Evolutionary conservation across 2,888 invertebrate genomes (phyloP).

Genomic region (Thalpophila matura): DNA sequence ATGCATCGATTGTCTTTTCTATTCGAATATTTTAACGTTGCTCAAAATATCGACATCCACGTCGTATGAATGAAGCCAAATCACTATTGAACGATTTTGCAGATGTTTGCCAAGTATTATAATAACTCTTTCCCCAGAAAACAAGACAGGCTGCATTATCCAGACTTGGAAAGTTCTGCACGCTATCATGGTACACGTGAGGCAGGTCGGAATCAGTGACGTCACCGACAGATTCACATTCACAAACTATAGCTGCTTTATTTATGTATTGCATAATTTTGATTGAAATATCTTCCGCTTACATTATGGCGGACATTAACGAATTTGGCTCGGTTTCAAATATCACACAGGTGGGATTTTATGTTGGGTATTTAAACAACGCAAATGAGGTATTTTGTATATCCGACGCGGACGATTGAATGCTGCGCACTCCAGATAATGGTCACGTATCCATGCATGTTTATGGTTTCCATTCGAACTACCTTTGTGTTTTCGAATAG

Average conservation of each 20-base stretch:
- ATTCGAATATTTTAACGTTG: background rate
- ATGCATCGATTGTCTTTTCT: conserved; percentile 1
- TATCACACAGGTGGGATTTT: conserved; percentile 57
- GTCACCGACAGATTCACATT: conserved; percentile 18
- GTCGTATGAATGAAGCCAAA: conserved; percentile 32
- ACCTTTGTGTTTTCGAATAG: conserved; percentile 37
- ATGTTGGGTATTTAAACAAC: conserved; percentile 31
- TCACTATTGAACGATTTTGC: conserved; percentile 5
- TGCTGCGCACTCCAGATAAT: conserved; percentile 31
- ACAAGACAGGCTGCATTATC: conserved; percentile 19
- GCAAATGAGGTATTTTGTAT: conserved; percentile 38
- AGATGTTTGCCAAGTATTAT: conserved; percentile 31
- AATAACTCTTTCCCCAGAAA: conserved; percentile 29
- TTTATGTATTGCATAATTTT: conserved; percentile 53
- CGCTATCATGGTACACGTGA: conserved; percentile 41
- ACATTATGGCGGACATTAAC: conserved; percentile 37
- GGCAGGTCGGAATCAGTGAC: conserved; percentile 42
- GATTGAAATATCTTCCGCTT: conserved; percentile 52
- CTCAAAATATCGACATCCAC: conserved; percentile 12
- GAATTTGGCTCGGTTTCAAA: conserved; percentile 58
- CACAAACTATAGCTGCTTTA: conserved; percentile 5
- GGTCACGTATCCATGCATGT: conserved; percentile 35
- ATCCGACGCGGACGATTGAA: conserved; percentile 33
- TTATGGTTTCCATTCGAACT: conserved; percentile 30
- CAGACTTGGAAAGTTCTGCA: conserved; percentile 21